Base-by-base conservation (phyloP, 2,888 invertebrate species). In the Lasioglossum villosulum region DNA sequence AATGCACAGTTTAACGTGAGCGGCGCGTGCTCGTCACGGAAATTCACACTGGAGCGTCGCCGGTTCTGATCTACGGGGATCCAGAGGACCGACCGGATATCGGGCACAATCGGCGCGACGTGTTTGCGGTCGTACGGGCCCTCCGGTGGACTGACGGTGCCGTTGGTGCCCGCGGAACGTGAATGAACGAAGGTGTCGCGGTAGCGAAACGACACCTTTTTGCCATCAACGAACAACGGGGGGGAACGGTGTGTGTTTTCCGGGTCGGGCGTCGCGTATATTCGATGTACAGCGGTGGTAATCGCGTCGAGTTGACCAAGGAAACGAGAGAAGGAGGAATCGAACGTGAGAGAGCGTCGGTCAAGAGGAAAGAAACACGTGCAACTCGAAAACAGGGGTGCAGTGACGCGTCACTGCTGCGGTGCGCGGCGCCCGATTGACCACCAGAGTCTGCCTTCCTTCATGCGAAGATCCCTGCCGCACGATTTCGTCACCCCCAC, bases 381-480 rank as follows among this genome's bases (percentile, higher is more conserved):
- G 93, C 93, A 90, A 87, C 91, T 91, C 90, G 90, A 89, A 92
- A 93, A 94, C 93, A 93, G 93, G 92, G 94, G 93, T 94, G 94
- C 94, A 94, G 94, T 94, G 94, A 94, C 93, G 95, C 94, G 94
- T 93, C 93, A 92, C 94, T 93, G 93, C 94, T 93, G 92, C 93
- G 93, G 94, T 94, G 94, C 95, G 94, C 94, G 94, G 92, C 93
- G 93, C 94, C 94, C 95, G 95, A 94, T 95, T 94, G 95, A 94
- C 95, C 95, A 95, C 93, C 94, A 92, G 94, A 93, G 93, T 95
- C 95, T 95, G 95, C 92, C 93, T 93, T 91, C 92, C 93, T 92
- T 92, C 93, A 93, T 92, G 92, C 92, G 93, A 91, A 91, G 91
- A 93, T 92, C 91, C 92, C 92, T 90, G 90, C 92, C 91, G 90